phyloP scores from a whole-genome alignment of 1,140 invertebrate genomes.

The Leptinotarsa undecemlineata region DNA sequence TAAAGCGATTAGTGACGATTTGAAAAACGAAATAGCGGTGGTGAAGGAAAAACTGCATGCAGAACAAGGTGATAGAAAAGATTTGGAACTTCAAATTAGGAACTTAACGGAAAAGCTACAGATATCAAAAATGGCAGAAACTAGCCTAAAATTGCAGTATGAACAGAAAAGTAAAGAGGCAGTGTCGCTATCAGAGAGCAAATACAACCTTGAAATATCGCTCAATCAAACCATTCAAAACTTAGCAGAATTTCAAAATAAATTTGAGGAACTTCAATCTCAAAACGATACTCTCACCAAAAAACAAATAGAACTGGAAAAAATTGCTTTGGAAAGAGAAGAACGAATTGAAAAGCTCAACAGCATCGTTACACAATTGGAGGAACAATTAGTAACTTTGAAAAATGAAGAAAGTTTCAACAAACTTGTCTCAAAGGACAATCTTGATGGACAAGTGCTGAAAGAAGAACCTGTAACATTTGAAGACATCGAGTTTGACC shows the following conservation, averaged over 20 bases:
- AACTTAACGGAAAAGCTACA: constrained; percentile 45
- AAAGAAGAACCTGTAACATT: neutral
- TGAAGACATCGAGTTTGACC: neutral
- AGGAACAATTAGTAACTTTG: constrained; percentile 28
- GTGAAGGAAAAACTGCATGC: constrained; percentile 41
- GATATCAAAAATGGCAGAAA: constrained; percentile 49
- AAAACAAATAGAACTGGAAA: constrained; percentile 33
- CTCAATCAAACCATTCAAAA: constrained; percentile 30
- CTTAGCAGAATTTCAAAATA: constrained; percentile 35
- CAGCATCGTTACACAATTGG: constrained; percentile 23
- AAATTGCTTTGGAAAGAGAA: constrained; percentile 3
- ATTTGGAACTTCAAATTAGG: constrained; percentile 41
- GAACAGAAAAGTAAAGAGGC: constrained; percentile 48
- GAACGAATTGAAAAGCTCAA: constrained; percentile 24
- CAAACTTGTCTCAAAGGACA: neutral
- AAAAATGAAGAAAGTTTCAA: neutral
- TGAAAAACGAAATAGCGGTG: constrained; percentile 45
- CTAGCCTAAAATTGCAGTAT: constrained; percentile 46
- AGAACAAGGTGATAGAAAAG: constrained; percentile 41
- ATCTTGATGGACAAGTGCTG: neutral
- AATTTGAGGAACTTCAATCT: constrained; percentile 37
- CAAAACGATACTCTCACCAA: constrained; percentile 31
- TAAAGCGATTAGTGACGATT: constrained; percentile 47
- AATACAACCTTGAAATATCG: constrained; percentile 37
- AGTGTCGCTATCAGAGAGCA: constrained; percentile 31